Base-by-base conservation (phyloP, 2,888 invertebrate species). In the Thyatira batis region DNA sequence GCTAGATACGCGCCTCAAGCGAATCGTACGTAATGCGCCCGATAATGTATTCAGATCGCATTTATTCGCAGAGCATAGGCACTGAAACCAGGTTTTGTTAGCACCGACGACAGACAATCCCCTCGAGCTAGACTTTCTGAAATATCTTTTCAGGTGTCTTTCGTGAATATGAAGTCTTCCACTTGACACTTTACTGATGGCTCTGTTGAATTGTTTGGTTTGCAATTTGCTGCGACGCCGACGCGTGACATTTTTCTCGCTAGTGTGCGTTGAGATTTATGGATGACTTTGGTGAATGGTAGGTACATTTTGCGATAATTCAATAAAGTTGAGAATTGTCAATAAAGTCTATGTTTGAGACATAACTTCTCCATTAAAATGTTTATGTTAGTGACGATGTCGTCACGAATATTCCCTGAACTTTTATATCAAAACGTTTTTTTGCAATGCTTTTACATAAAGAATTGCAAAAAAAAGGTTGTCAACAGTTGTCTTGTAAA, bases 21-120 rank as follows among this genome's bases (percentile, higher is more conserved):
- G 87, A 84, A 80, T 74, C 85, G 86, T 80, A 83, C 74, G 80
- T 91, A 90, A 90, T 89, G 84, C 83, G 81, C 81, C 79, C 82
- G 86, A 86, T 88, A 88, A 89, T 89, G 88, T 87, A 89, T 90
- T 89, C 89, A 75, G 80, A 89, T 89, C 82, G 85, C 83, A 88
- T 90, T 87, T 88, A 86, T 89, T 85, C 84, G 73, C 67, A 68
- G 75, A 83, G 78, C 79, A 84, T 86, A 84, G 85, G 82, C 81
- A 82, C 68, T 79, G 85, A 84, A 88, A 90, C 86, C 82, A 85
- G 87, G 83, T 85, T 87, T 82, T 81, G 84, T 82, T 83, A 76
- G 78, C 72, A 64, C 69, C 69, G 69, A 73, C 74, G 80, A 83
- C 48, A 48, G 80, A 82, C 84, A 82, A 82, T 85, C 77, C 83